A percentile compares a stretch with the other conserved stretches of the same genome.
Conservation (phyloP, 2,797 vertebrate genomes). For the Lacerta bilineata region DNA sequence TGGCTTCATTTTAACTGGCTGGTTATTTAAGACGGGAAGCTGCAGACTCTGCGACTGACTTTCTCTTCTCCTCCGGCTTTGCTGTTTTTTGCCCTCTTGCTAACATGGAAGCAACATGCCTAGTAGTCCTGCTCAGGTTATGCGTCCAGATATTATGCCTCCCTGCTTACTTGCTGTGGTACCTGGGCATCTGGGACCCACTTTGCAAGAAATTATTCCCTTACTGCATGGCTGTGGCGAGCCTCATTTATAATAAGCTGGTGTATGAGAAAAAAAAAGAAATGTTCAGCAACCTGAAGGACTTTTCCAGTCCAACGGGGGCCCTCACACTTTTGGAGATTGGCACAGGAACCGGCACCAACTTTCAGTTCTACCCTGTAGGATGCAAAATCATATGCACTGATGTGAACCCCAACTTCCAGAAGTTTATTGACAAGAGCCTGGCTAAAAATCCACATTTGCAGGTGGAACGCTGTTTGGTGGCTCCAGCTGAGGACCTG, state of each 20-base stretch:
- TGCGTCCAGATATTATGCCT: conserved; percentile 64
- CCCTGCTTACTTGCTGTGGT: conserved; percentile 64
- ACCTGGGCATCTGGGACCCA: conserved; percentile 65
- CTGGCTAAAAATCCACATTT: conserved; percentile 80
- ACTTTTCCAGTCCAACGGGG: conserved; percentile 34
- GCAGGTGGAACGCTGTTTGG: conserved; percentile 44
- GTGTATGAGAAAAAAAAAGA: neutral
- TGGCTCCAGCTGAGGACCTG: conserved; percentile 81
- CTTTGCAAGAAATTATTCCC: conserved; percentile 82
- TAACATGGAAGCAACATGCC: neutral
- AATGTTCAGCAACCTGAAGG: conserved; percentile 62
- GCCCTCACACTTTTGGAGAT: conserved; percentile 71
- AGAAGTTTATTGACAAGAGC: conserved; percentile 70
- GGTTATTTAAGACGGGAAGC: neutral
- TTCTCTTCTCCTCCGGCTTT: neutral
- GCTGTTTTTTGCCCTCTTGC: neutral
- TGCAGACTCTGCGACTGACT: neutral
- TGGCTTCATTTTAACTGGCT: no score
- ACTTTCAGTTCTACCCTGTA: conserved; percentile 71
- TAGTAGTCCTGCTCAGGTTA: conserved; percentile 51
- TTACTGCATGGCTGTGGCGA: conserved; percentile 33
- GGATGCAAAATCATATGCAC: conserved; percentile 69
- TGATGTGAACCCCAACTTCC: conserved; percentile 72
- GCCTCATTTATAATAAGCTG: no score
- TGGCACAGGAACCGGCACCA: conserved; percentile 66